Percentiles rank a stretch among this genome's conserved stretches.
Evolutionary conservation across 2,113 vertebrate species (phyloP).

Genomic region (Larimichthys polyactis): DNA sequence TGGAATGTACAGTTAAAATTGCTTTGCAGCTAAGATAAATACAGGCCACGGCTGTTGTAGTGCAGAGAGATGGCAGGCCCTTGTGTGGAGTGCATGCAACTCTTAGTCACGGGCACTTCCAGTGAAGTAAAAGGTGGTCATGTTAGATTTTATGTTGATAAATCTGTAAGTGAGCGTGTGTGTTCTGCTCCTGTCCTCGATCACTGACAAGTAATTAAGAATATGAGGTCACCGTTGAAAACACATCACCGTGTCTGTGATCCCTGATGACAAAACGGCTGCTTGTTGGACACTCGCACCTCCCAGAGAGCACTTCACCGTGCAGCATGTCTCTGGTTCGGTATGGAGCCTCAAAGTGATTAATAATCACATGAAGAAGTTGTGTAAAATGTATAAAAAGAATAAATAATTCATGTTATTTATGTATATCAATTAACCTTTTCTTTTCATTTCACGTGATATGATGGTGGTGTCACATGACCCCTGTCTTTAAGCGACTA

Average conservation of each 20-base stretch:
- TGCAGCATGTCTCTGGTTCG: background rate
- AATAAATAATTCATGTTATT: too few relatives aligned
- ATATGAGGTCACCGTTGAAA: constrained; percentile 54
- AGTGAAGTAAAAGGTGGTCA: constrained; percentile 35
- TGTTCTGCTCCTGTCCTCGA: constrained; percentile 65
- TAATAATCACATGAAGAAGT: too few relatives aligned
- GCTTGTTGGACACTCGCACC: constrained; percentile 10
- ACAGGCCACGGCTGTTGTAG: constrained; percentile 61
- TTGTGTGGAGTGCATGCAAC: constrained; percentile 44
- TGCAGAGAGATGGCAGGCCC: constrained; percentile 64
- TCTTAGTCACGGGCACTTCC: constrained; percentile 52
- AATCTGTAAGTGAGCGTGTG: constrained; percentile 45
- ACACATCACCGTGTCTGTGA: constrained; percentile 14
- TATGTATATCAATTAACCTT: too few relatives aligned
- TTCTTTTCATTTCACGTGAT: background rate
- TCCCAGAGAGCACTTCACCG: constrained; percentile 1
- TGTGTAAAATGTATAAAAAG: too few relatives aligned
- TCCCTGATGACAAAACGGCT: constrained; percentile 13
- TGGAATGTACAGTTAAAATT: constrained; percentile 85
- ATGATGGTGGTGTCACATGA: background rate
- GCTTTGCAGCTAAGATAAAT: constrained; percentile 80
- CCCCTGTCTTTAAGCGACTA: background rate
- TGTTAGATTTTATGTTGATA: constrained; percentile 51
- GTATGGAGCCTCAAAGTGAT: background rate
- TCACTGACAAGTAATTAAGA: constrained; percentile 62